phyloP scores from a whole-genome alignment of 53 echinoderm and acorn worm genomes.

The Stichopus horrens region DNA sequence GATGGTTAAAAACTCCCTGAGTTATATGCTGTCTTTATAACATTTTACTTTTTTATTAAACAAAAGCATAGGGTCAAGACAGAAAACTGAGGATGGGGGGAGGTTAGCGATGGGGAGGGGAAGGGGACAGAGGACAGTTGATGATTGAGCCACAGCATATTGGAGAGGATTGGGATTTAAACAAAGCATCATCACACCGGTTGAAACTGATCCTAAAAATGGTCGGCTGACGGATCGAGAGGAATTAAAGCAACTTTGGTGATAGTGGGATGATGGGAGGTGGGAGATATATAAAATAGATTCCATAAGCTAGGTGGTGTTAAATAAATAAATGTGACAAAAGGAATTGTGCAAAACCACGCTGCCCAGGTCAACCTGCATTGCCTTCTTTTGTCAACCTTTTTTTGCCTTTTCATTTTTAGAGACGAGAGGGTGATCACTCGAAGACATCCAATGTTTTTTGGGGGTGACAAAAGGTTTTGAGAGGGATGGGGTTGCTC shows the following conservation, averaged over 20 bases:
- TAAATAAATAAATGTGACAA: background rate
- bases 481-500: too few relatives aligned
- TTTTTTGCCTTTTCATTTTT: too few relatives aligned
- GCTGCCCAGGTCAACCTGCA: background rate
- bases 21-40: too few relatives aligned
- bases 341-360: background rate
- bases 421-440: too few relatives aligned
- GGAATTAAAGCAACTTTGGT: background rate
- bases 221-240: background rate
- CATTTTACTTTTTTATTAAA: too few relatives aligned
- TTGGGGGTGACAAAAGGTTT: too few relatives aligned
- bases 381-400: background rate
- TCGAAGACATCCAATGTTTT: too few relatives aligned
- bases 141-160: background rate
- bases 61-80: too few relatives aligned
- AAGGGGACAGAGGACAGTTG: background rate
- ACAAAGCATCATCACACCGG: background rate
- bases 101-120: background rate
- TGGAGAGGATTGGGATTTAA: background rate
- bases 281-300: background rate
- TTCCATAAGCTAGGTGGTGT: background rate
- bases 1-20: too few relatives aligned
- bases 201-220: background rate
- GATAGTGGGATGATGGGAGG: background rate
- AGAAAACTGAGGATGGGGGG: background rate